These are phyloP conservation scores for Amblyjoppa proteus DNA, from an alignment of 2,888 invertebrate genomes.

Conservation along the genomic window DNA sequence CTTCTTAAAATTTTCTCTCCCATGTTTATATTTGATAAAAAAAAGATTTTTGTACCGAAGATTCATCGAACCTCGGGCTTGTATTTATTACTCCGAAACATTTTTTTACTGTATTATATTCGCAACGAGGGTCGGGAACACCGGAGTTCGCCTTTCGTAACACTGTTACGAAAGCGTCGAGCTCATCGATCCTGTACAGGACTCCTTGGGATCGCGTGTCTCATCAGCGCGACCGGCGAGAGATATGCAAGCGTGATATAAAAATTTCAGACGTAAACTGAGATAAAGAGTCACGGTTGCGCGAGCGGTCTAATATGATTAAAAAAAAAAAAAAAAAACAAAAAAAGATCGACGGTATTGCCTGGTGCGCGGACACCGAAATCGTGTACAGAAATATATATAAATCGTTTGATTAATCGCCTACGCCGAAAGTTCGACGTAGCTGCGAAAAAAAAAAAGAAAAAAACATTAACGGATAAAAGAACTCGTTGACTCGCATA, in stretches of 20 bases:
- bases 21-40: too few relatives aligned
- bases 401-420: conserved; percentile 22
- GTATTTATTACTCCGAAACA: too few relatives aligned
- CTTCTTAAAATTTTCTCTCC: too few relatives aligned
- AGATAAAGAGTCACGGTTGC: conserved; percentile 13
- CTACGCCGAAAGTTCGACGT: conserved; percentile 18
- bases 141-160: background rate
- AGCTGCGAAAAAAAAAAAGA: background rate
- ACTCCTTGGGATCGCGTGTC: conserved; percentile 36
- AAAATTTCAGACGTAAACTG: conserved; percentile 3
- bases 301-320: conserved; percentile 7
- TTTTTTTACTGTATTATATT: background rate
- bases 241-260: conserved; percentile 36
- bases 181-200: conserved; percentile 28
- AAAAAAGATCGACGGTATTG: background rate
- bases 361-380: background rate
- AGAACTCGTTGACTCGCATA: conserved; percentile 43
- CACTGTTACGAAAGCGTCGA: conserved; percentile 4
- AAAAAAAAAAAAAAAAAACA: conserved; percentile 1
- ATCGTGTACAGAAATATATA: conserved; percentile 3
- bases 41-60: too few relatives aligned
- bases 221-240: conserved; percentile 27
- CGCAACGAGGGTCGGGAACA: background rate
- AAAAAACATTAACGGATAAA: conserved; percentile 11
- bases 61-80: too few relatives aligned